Conservation (phyloP, 2,888 invertebrate species). For the Corbicula japonica region DNA sequence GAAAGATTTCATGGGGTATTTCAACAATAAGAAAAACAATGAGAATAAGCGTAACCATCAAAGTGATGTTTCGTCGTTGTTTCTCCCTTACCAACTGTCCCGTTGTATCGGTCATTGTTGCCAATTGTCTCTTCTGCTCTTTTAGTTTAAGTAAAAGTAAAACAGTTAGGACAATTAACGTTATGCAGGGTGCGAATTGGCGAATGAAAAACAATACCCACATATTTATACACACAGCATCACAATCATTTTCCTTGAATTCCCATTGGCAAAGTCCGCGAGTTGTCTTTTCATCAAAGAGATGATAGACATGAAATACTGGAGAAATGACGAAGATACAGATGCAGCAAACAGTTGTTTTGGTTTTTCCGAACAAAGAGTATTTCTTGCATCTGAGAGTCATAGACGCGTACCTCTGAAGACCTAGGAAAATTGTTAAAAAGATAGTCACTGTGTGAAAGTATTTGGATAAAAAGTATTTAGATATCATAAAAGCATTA, state of each 20-base stretch:
- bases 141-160: constrained; percentile 29
- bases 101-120: neutral
- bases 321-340: constrained; percentile 26
- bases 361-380: constrained; percentile 1
- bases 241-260: neutral
- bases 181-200: constrained; percentile 29
- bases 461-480: constrained; percentile 52
- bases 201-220: constrained; percentile 20
- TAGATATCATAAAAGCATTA: constrained; percentile 48
- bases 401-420: constrained; percentile 55
- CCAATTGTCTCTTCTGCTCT: neutral
- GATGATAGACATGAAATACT: constrained; percentile 34
- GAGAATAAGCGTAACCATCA: constrained; percentile 34
- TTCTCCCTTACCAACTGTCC: neutral
- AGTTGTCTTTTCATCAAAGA: constrained; percentile 18
- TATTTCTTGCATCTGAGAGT: constrained; percentile 24
- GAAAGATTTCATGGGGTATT: constrained; percentile 33
- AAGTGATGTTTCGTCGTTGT: constrained; percentile 26
- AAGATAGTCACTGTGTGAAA: constrained; percentile 67
- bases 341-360: constrained; percentile 9
- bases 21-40: constrained; percentile 41
- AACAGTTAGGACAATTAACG: constrained; percentile 23
- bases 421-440: constrained; percentile 62
- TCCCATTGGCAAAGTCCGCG: constrained; percentile 37
- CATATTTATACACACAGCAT: constrained; percentile 16